Base-by-base conservation (phyloP, 2,888 invertebrate species). In the Autographa pulchrina region DNA sequence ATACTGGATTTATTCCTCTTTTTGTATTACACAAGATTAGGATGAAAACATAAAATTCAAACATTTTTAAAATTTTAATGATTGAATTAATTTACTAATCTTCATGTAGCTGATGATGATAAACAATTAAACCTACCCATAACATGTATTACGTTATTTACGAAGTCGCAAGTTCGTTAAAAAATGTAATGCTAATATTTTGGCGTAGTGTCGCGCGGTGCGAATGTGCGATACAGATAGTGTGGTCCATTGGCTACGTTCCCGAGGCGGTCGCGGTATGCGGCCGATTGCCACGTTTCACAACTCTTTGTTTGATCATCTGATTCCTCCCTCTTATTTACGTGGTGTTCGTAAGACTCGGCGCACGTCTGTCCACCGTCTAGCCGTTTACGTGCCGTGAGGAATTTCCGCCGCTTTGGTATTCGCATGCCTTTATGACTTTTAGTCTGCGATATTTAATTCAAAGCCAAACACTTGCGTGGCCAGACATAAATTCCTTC, bases 271-370 rank as follows among this genome's bases (percentile, higher is more conserved):
- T 77, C 82, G 86, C 82, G 92, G 92, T 92, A 91, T 93, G 93
- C 93, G 92, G 89, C 86, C 89, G 85, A 85, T 86, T 84, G 89
- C 90, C 87, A 90, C 91, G 91, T 93, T 93, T 92, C 93, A 92
- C 92, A 92, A 93, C 92, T 92, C 92, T 93, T 93, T 92, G 92
- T 92, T 91, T 92, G 90, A 91, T 91, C 90, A 91, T 90, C 88
- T 88, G 90, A 91, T 88, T 91, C 89, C 86, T 89, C 83, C 83
- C 88, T 83, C 89, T 88, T 91, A 92, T 92, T 92, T 90, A 92
- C 92, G 90, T 89, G 90, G 82, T 85, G 82, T 82, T 85, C 84
- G 88, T 86, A 88, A 88, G 87, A 86, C 87, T 90, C 87, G 89
- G 88, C 89, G 85, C 88, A 84, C 90, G 95, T 95, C 95, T 95